Percentiles rank a stretch among this genome's conserved stretches.
phyloP scores from a whole-genome alignment of 2,113 vertebrate genomes.

The Cephalopterus ornatus region DNA sequence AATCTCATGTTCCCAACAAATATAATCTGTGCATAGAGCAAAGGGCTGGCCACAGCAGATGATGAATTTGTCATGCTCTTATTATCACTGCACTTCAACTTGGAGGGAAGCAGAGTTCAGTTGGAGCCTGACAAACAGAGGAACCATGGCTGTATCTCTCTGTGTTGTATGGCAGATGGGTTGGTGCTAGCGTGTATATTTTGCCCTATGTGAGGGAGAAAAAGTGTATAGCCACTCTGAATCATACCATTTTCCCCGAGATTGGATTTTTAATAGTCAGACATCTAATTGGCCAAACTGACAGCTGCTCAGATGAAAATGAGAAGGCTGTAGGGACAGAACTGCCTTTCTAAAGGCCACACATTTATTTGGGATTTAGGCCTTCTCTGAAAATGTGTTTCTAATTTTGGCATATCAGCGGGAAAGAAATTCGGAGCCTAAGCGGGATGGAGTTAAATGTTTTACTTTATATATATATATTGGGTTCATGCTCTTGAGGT shows the following conservation, averaged over 20 bases:
- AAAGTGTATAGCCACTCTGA: background rate
- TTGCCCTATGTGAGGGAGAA: background rate
- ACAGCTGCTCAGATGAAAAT: background rate
- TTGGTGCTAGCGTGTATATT: background rate
- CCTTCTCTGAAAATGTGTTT: constrained; percentile 32
- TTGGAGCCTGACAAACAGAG: background rate
- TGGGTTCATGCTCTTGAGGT: background rate
- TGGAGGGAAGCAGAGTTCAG: background rate
- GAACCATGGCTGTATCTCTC: background rate
- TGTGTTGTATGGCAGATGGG: background rate
- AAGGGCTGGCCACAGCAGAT: constrained; percentile 18
- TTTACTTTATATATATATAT: background rate
- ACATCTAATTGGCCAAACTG: constrained; percentile 7
- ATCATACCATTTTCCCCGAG: background rate
- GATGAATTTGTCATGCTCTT: constrained; percentile 32
- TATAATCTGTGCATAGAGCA: background rate
- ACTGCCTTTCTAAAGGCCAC: constrained; percentile 6
- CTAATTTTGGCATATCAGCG: constrained; percentile 9
- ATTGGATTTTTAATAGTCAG: constrained; percentile 22
- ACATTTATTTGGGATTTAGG: background rate
- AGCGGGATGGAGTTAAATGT: background rate
- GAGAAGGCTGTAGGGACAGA: background rate
- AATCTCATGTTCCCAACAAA: constrained; percentile 13
- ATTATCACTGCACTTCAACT: background rate
- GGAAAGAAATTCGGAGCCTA: background rate